Conservation (phyloP, 1,140 invertebrate species). For the Reticulitermes speratus region DNA sequence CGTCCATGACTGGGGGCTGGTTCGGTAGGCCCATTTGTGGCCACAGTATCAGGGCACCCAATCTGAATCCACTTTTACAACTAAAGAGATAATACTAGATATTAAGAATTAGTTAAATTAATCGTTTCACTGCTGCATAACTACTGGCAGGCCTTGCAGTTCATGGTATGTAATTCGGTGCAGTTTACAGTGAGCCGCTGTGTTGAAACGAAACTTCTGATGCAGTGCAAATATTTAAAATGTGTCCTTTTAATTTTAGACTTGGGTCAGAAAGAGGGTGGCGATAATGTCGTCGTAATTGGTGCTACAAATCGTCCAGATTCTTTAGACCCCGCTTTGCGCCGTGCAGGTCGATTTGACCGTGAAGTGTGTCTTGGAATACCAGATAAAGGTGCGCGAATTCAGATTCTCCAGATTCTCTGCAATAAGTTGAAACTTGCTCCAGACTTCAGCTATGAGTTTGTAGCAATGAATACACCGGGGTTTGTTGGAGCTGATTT, state of each 20-base stretch:
- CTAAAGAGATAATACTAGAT: no score
- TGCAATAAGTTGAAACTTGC: constrained; percentile 65
- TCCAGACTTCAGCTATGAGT: constrained; percentile 65
- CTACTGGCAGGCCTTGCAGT: no score
- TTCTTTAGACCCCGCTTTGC: constrained; percentile 86
- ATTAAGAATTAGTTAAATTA: no score
- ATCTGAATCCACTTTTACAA: no score
- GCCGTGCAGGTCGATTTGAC: constrained; percentile 89
- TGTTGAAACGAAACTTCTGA: no score
- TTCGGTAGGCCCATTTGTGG: no score
- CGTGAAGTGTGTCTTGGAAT: constrained; percentile 92
- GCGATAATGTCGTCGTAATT: constrained; percentile 78
- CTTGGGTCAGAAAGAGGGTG: constrained; percentile 59
- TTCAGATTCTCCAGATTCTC: constrained; percentile 73
- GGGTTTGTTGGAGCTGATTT: constrained; percentile 98
- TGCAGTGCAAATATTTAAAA: no score
- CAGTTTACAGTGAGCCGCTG: no score
- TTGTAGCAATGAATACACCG: constrained; percentile 81
- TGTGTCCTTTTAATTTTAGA: constrained; percentile 45
- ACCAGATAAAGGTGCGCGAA: constrained; percentile 79
- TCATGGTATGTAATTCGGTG: no score
- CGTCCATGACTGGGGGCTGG: no score
- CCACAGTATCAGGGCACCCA: no score
- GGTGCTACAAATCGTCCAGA: constrained; percentile 95
- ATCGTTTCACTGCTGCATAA: no score